A percentile compares a stretch with the other conserved stretches of the same genome.
Conservation (phyloP, 2,888 invertebrate species). For the Watsonalla binaria region DNA sequence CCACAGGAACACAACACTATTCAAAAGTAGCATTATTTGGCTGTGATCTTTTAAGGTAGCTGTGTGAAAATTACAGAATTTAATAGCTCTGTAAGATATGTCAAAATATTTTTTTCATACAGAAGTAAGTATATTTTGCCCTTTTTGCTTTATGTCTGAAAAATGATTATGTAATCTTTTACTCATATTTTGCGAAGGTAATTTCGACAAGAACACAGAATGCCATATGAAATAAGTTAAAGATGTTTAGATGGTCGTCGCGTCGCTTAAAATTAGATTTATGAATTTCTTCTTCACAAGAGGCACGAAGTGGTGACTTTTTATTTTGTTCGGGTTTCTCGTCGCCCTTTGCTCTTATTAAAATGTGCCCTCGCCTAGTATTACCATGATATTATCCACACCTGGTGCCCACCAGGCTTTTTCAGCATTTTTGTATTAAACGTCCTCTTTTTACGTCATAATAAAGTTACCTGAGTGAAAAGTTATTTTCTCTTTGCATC, state of each 20-base stretch:
- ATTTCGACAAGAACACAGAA: background rate
- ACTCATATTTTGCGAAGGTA: background rate
- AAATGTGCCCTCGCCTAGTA: conserved; percentile 26
- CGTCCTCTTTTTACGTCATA: background rate
- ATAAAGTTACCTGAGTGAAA: background rate
- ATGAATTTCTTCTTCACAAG: conserved; percentile 34
- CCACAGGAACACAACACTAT: too few species aligned
- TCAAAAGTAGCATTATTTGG: too few species aligned
- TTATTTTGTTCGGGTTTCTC: conserved; percentile 44
- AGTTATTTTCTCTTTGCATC: background rate
- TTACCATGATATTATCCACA: conserved; percentile 32
- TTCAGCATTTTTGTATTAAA: background rate
- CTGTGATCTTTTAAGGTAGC: too few species aligned
- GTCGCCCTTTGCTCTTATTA: conserved; percentile 29
- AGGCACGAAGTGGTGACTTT: conserved; percentile 47
- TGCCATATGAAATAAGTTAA: background rate
- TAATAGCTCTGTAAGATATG: too few species aligned
- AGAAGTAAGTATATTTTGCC: too few species aligned
- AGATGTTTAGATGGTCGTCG: conserved; percentile 15
- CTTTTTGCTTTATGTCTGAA: too few species aligned
- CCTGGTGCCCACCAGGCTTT: conserved; percentile 23
- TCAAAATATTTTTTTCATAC: too few species aligned
- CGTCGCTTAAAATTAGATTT: conserved; percentile 44
- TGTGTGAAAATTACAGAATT: too few species aligned
- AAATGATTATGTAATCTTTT: too few species aligned